A percentile compares a stretch with the other conserved stretches of the same genome.
phyloP scores from a whole-genome alignment of 2,888 invertebrate species.

The Deilephila porcellus region DNA sequence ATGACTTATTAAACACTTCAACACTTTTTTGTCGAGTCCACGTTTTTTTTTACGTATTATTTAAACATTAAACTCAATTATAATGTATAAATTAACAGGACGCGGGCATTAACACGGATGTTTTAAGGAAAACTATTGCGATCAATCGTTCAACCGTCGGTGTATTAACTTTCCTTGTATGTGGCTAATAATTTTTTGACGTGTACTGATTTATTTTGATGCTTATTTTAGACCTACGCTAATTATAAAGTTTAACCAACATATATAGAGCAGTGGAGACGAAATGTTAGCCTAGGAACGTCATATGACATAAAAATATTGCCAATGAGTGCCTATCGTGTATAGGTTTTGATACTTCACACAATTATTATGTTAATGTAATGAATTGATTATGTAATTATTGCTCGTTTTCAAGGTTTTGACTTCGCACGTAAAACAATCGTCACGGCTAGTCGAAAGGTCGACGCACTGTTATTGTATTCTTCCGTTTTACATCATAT shows the following conservation, averaged over 20 bases:
- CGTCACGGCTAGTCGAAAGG: neutral
- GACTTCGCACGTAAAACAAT: neutral
- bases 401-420: neutral
- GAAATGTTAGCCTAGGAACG: too few relatives aligned
- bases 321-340: too few relatives aligned
- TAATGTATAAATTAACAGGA: constrained; percentile 32
- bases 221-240: too few relatives aligned
- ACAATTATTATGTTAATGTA: too few relatives aligned
- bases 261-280: too few relatives aligned
- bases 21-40: neutral
- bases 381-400: neutral
- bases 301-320: too few relatives aligned
- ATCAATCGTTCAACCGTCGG: constrained; percentile 30
- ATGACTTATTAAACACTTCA: neutral
- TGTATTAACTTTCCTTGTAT: constrained; percentile 43
- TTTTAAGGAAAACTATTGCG: constrained; percentile 60
- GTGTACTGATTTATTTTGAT: neutral
- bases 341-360: too few relatives aligned
- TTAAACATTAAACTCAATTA: constrained; percentile 29
- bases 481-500: neutral
- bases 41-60: constrained; percentile 32
- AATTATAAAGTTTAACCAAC: too few relatives aligned
- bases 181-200: neutral
- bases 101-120: constrained; percentile 40
- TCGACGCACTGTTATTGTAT: constrained; percentile 8